Percentiles rank a stretch among this genome's conserved stretches.
phyloP scores from a whole-genome alignment of 2,888 invertebrate genomes.

The Coremacera marginata region DNA sequence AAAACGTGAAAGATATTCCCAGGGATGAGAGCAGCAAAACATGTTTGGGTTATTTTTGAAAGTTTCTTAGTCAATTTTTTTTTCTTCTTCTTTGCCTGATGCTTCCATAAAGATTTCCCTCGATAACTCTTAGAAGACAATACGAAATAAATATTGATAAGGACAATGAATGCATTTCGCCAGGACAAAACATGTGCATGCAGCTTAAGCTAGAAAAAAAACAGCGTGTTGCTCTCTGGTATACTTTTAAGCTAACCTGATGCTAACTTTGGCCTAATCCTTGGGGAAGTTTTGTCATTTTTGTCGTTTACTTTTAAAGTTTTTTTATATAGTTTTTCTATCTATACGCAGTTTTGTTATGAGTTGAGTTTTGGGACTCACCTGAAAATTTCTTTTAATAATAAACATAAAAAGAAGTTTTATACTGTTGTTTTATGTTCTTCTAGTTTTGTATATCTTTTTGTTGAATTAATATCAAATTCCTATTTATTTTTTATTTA shows the following conservation, averaged over 20 bases:
- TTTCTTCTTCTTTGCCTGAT: no score
- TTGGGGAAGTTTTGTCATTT: not conserved
- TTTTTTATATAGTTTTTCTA: not conserved
- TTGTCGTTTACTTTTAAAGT: not conserved
- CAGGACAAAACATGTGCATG: not conserved
- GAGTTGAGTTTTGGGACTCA: not conserved
- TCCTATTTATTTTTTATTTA: not conserved
- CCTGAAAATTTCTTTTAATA: no score
- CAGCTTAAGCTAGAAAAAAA: not conserved
- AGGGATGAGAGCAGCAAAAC: not conserved
- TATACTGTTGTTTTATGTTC: no score
- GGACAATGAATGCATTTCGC: not conserved
- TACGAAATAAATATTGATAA: not conserved
- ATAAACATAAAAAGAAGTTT: no score
- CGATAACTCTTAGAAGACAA: not conserved
- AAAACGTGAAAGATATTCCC: not conserved
- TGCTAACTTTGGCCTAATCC: not conserved
- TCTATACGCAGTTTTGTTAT: not conserved
- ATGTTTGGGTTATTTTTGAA: not conserved
- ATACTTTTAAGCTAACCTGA: not conserved
- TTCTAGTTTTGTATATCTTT: no score
- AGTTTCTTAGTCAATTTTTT: no score
- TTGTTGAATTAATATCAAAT: not conserved
- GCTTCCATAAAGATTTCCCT: not conserved
- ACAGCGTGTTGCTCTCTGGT: not conserved